Evolutionary conservation across 2,113 vertebrate species (phyloP).

Genomic region (Grallaria varia): DNA sequence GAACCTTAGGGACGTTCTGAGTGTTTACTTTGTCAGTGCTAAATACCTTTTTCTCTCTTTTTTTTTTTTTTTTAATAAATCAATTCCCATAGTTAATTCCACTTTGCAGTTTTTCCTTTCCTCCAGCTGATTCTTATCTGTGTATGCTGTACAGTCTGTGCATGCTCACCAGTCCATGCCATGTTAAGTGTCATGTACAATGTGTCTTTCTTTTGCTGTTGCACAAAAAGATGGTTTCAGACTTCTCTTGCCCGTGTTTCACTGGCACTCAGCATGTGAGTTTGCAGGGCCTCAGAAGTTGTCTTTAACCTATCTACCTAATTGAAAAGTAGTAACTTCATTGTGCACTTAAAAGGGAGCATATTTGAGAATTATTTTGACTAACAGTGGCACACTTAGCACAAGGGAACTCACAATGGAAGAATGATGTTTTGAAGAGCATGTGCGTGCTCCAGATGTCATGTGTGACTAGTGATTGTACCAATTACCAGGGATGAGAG

Average conservation of each 20-base stretch:
- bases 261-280: background rate
- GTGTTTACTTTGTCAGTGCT: background rate
- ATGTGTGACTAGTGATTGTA: background rate
- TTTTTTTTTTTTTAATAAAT: constrained; percentile 7
- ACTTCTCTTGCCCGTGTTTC: background rate
- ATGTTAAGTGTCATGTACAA: background rate
- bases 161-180: background rate
- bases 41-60: no score
- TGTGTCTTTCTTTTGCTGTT: background rate
- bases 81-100: background rate
- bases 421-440: background rate
- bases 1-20: background rate
- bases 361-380: background rate
- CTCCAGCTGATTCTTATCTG: background rate
- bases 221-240: background rate
- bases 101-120: background rate
- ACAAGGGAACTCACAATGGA: background rate
- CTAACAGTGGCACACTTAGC: background rate
- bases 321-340: background rate
- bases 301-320: background rate
- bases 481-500: background rate
- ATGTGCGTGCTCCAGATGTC: background rate
- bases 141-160: background rate
- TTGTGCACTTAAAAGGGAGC: background rate
- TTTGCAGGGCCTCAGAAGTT: background rate